Conservation (phyloP, 2,888 invertebrate genomes). For the Drosophila acutilabella region DNA sequence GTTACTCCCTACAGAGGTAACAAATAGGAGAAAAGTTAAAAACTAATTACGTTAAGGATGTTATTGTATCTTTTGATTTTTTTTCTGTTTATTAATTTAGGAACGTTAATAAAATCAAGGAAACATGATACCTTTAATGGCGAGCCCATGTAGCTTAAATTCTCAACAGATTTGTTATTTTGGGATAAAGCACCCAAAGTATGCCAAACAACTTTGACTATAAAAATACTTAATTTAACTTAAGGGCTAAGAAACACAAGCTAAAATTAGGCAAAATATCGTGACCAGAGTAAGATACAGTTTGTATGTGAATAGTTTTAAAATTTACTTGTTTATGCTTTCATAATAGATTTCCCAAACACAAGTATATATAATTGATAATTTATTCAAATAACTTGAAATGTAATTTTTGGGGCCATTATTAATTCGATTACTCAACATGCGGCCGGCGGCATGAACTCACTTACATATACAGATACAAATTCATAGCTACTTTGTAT, state of each 20-base stretch:
- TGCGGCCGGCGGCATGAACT: slow-evolving; percentile 36
- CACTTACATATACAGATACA: slow-evolving; percentile 48
- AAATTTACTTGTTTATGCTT: slow-evolving; percentile 47
- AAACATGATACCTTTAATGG: background rate
- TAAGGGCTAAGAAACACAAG: slow-evolving; percentile 38
- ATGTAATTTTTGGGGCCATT: slow-evolving; percentile 76
- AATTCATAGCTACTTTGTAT: background rate
- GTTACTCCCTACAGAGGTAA: too few species aligned
- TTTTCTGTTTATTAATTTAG: too few species aligned
- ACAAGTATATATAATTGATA: slow-evolving; percentile 72
- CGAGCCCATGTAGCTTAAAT: too few species aligned
- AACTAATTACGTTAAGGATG: too few species aligned
- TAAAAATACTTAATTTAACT: slow-evolving; percentile 20
- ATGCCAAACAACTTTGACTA: slow-evolving; percentile 5
- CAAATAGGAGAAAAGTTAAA: too few species aligned
- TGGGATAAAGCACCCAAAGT: background rate
- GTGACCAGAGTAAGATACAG: slow-evolving; percentile 42
- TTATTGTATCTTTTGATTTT: too few species aligned
- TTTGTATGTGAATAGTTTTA: slow-evolving; percentile 32
- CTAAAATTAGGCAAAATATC: slow-evolving; percentile 42
- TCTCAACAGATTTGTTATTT: too few species aligned
- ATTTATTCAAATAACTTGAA: slow-evolving; percentile 81
- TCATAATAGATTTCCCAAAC: slow-evolving; percentile 20
- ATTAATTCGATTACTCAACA: slow-evolving; percentile 79
- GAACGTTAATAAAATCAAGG: too few species aligned